Evolutionary conservation across 2,888 invertebrate species (phyloP), one percentile per base, ranked within the genome.

Genomic region (Ptilodon capucinus): DNA sequence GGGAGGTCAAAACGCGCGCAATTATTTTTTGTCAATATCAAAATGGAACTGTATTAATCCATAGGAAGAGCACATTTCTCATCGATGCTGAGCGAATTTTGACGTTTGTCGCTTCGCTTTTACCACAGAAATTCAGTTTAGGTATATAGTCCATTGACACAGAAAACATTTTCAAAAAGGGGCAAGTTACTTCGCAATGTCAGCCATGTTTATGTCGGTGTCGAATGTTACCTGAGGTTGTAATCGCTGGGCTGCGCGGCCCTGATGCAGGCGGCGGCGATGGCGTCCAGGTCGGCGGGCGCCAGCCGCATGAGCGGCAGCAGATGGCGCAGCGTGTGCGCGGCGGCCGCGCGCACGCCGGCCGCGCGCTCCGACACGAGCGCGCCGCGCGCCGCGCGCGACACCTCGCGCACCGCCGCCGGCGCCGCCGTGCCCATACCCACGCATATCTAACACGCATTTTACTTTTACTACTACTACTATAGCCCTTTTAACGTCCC

Each of bases 341-440:
- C 97, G 0, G 99, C 97, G 2, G 98, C 98, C 52, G 97, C 97
- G 40, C 99, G 93, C 16, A 99, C 99, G 14, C 96, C 94, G 94
- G 97, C 95, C 1, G 97, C 97, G 42, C 99, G 92, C 83, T 99
- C 99, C 14, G 97, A 95, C 53, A 98, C 91, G 58, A 97, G 95
- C 64, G 96, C 95, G 2, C 78, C 60, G 62, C 96, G 94, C 4
- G 97, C 95, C 8, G 97, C 97, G 79, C 98, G 97, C 70, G 97
- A 98, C 64, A 98, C 96, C 69, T 98, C 98, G 93, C 68, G 96
- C 92, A 90, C 95, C 93, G 65, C 95, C 0, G 74, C 77, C 0
- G 86, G 94, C 16, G 98, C 97, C 5, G 98, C 99, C 21, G 95
- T 95, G 40, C 99, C 99, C 95, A 99, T 97, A 18, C 99, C 99